Evolutionary conservation across 1,140 invertebrate species (phyloP), one percentile per base, ranked within the genome.

Genomic region (Whitmania pigra): DNA sequence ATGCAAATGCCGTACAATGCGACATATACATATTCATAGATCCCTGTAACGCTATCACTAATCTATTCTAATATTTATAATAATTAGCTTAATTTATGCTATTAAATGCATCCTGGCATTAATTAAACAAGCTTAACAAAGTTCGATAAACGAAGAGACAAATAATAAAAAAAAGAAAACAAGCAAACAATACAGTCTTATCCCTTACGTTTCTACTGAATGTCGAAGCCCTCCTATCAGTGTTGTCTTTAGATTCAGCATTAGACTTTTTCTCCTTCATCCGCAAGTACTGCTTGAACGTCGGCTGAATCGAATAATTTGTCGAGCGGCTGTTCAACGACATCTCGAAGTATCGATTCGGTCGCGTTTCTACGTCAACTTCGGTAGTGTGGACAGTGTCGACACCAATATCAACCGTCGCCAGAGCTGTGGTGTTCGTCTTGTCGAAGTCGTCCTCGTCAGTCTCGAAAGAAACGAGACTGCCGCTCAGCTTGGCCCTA

Each of bases 401-500:
- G 22, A 63, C 29, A 13, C 53, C 36, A 1, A 9, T 20, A 25
- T 53, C 31, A 18, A 70, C 20, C 17, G 29, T 22, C 20, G 27
- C 36, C n/a, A 49, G 7, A 5, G 27, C 36, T 11, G n/a, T 70
- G 6, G 69, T 53, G 36, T 25, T 53, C 27, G 29, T 25, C 22
- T 70, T 25, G n/a, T 27, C 43, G 36, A 49, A 36, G 11, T 53
- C 69, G 18, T 70, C 69, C 13, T 20, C 31, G 36, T 36, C 43
- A 15, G 43, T 53, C 43, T 53, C 22, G 13, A 70, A 27, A 13
- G 69, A 70, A 7, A 70, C 53, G 43, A 70, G 36, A 49, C 91
- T 94, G 77, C 94, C 94, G 83, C 95, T 94, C 74, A 93, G 86
- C 82, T 95, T 95, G 76, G 94, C 94, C 78, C 93, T 87, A 84